A percentile compares a stretch with the other conserved stretches of the same genome.
Evolutionary conservation across 2,113 vertebrate genomes (phyloP).

Genomic region (Gallinago paraguaiae): DNA sequence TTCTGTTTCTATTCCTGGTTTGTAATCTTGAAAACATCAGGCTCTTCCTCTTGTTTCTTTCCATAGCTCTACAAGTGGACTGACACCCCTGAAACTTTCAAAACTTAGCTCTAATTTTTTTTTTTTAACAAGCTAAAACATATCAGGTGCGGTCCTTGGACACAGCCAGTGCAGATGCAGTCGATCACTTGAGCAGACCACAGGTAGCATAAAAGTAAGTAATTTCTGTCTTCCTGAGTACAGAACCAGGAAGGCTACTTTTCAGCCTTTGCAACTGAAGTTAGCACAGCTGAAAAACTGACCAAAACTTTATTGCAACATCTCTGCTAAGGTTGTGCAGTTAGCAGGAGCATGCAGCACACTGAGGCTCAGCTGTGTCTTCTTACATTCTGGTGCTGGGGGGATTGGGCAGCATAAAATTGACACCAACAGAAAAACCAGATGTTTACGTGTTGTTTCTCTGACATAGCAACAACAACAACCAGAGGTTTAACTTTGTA

Average conservation of each 20-base stretch:
- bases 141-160: neutral
- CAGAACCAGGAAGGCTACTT: neutral
- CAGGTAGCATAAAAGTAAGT: neutral
- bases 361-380: neutral
- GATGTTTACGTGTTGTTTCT: neutral
- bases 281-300: neutral
- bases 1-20: neutral
- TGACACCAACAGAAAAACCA: neutral
- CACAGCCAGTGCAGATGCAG: fast-evolving
- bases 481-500: neutral
- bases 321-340: neutral
- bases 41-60: neutral
- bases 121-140: neutral
- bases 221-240: neutral
- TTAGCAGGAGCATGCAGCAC: neutral
- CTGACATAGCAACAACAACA: neutral
- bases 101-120: neutral
- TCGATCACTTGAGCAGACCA: neutral
- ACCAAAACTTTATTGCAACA: neutral
- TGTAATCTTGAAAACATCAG: neutral
- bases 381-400: neutral
- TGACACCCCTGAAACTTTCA: neutral
- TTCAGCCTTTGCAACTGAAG: neutral
- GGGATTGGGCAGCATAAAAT: neutral
- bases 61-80: neutral